phyloP scores from a whole-genome alignment of 2,113 vertebrate genomes.

The Corvus hawaiiensis region DNA sequence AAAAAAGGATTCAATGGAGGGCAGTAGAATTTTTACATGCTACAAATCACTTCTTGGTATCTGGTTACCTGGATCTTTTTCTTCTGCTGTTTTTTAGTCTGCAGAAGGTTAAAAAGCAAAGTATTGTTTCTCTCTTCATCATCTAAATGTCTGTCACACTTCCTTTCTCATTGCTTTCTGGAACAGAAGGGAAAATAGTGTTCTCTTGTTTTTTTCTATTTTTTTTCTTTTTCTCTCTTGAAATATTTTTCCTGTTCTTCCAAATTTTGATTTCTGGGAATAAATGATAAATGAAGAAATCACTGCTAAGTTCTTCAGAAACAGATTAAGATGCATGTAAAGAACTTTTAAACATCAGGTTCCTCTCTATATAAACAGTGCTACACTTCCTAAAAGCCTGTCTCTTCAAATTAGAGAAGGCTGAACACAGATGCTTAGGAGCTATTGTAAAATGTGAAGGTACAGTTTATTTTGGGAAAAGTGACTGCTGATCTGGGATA shows the following conservation, averaged over 20 bases:
- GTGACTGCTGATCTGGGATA: not conserved
- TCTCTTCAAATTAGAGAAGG: not conserved
- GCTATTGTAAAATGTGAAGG: not conserved
- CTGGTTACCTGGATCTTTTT: not conserved
- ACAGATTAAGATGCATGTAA: not conserved
- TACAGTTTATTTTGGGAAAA: not conserved
- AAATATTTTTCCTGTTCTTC: not conserved
- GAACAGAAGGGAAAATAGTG: not conserved
- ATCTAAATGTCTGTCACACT: not conserved
- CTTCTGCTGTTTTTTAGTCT: not conserved
- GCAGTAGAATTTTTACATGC: not conserved
- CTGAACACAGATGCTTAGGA: not conserved
- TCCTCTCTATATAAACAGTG: not conserved
- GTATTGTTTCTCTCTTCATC: not conserved
- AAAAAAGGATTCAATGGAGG: not conserved
- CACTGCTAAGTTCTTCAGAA: not conserved
- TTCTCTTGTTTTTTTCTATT: not conserved
- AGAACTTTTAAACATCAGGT: not conserved
- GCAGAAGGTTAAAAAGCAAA: not conserved
- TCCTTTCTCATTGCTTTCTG: not conserved
- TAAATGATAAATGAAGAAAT: conserved; percentile 20
- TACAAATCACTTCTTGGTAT: not conserved
- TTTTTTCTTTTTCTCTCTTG: not conserved
- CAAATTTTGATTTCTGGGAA: not conserved
- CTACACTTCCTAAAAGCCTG: not conserved